Evolutionary conservation across 2,113 vertebrate genomes (phyloP).

Genomic region (Excalfactoria chinensis): DNA sequence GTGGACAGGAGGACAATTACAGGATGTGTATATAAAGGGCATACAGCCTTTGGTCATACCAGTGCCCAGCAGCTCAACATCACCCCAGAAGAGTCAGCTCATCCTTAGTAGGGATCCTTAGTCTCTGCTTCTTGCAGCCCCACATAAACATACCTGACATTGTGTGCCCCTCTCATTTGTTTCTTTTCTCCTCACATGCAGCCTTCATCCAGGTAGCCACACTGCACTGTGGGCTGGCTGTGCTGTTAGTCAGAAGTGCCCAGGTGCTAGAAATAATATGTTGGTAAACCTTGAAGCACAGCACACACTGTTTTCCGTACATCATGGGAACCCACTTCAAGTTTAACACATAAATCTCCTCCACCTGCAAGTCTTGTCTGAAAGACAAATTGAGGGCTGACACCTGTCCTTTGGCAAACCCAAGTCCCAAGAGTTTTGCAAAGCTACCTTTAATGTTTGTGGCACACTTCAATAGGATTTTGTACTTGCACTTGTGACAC

Average conservation of each 20-base stretch:
- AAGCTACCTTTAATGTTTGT: neutral
- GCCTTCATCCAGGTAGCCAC: neutral
- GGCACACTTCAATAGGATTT: conserved; percentile 29
- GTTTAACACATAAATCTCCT: conserved; percentile 30
- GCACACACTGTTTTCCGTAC: neutral
- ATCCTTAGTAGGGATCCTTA: neutral
- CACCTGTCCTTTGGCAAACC: neutral
- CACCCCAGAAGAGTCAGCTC: neutral
- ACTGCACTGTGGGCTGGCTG: neutral
- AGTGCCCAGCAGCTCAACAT: neutral
- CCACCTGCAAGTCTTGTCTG: neutral
- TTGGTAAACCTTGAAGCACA: conserved; percentile 37
- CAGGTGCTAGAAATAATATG: conserved; percentile 34
- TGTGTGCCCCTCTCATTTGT: neutral
- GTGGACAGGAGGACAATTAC: neutral
- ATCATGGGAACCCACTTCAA: neutral
- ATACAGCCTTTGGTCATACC: neutral
- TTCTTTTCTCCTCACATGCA: neutral
- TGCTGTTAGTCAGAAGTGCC: neutral
- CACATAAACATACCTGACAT: neutral
- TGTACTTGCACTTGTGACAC: conserved; percentile 23
- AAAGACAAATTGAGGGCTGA: neutral
- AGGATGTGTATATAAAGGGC: neutral
- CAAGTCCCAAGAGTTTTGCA: neutral
- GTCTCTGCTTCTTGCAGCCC: neutral